A percentile compares a stretch with the other conserved stretches of the same genome.
Evolutionary conservation across 1,140 invertebrate species (phyloP).

Genomic region (Pseudomyrmex concolor): DNA sequence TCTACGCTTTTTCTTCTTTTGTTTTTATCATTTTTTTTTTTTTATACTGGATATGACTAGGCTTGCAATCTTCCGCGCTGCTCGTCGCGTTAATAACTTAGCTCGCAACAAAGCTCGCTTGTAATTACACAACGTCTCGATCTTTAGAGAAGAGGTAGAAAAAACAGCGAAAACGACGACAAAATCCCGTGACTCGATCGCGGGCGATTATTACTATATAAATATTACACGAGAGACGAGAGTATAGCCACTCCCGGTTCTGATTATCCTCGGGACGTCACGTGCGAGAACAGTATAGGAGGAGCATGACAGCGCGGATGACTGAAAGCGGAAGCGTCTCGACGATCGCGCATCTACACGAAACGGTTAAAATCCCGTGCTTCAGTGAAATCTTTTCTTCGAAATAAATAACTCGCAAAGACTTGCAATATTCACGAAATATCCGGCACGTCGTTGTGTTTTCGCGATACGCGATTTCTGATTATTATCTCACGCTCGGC

Average conservation of each 20-base stretch:
- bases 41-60: conserved; percentile 37
- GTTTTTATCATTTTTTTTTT: not conserved
- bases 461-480: conserved; percentile 23
- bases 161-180: conserved; percentile 84
- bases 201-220: conserved; percentile 69
- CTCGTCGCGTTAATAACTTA: conserved; percentile 41
- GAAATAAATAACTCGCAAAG: conserved; percentile 55
- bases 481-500: conserved; percentile 2
- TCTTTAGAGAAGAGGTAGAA: conserved; percentile 83
- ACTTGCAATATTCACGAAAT: conserved; percentile 21
- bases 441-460: conserved; percentile 17
- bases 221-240: conserved; percentile 72
- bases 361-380: conserved; percentile 12
- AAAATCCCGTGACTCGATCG: conserved; percentile 71
- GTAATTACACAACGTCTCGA: conserved; percentile 59
- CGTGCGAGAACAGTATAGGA: conserved; percentile 44
- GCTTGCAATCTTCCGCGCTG: conserved; percentile 39
- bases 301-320: conserved; percentile 46
- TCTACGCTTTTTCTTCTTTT: conserved; percentile 6
- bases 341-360: conserved; percentile 39
- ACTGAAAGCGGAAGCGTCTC: conserved; percentile 47
- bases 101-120: conserved; percentile 55
- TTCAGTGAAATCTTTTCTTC: conserved; percentile 8
- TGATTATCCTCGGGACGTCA: conserved; percentile 66
- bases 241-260: conserved; percentile 62